These are phyloP conservation scores for Steatornis caripensis DNA, from an alignment of 2,113 vertebrate species.

Conservation along the genomic window DNA sequence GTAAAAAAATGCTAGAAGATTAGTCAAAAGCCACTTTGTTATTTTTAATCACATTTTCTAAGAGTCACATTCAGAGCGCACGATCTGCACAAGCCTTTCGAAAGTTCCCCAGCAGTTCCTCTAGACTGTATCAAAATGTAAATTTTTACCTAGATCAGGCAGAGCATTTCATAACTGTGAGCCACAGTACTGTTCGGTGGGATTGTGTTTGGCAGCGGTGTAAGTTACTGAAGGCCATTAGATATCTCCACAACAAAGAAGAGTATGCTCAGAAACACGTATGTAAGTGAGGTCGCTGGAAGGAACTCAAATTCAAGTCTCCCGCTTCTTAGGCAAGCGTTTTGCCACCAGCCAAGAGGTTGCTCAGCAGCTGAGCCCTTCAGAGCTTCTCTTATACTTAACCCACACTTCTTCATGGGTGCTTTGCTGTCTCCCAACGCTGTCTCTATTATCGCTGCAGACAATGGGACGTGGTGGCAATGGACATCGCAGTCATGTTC, in stretches of 20 bases:
- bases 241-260: not conserved
- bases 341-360: slow-evolving; percentile 34
- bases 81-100: not conserved
- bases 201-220: not conserved
- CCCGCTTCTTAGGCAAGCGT: not conserved
- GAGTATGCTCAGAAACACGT: not conserved
- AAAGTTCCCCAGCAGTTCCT: not conserved
- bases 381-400: slow-evolving; percentile 7
- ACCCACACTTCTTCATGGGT: not conserved
- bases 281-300: not conserved
- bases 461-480: slow-evolving; percentile 73
- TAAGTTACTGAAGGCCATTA: slow-evolving; percentile 8
- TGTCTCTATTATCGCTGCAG: slow-evolving; percentile 66
- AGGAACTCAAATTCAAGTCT: not conserved
- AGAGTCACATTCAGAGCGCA: not conserved
- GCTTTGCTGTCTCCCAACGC: slow-evolving; percentile 71
- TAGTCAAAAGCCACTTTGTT: not conserved
- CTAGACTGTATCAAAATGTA: not conserved
- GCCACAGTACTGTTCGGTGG: slow-evolving; percentile 26
- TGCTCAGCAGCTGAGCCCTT: not conserved
- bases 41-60: not conserved
- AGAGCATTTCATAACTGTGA: slow-evolving; percentile 72
- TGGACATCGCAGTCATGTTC: slow-evolving; percentile 73
- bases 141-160: not conserved
- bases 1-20: not conserved